A percentile compares a stretch with the other conserved stretches of the same genome.
phyloP scores from a whole-genome alignment of 2,797 vertebrate species.

The Lacerta viridis region DNA sequence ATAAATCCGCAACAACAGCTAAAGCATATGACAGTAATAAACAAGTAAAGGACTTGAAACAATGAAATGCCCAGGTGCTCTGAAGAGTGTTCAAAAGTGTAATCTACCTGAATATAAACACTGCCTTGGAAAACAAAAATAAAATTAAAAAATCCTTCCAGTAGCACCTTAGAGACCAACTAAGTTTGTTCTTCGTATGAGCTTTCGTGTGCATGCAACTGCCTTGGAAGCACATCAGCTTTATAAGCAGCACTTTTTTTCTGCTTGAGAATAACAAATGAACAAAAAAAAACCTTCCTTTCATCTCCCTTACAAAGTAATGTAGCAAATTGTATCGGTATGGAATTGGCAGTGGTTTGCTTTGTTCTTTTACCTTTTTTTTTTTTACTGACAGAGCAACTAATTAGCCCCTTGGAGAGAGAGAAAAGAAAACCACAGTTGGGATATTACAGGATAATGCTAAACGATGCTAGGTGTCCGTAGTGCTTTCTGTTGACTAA shows the following conservation, averaged over 20 bases:
- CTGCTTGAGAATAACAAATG: conserved; percentile 39
- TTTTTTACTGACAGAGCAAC: neutral
- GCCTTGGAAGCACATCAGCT: neutral
- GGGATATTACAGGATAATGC: neutral
- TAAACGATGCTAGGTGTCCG: too few species aligned
- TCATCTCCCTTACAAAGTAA: conserved; percentile 37
- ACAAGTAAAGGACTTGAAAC: neutral
- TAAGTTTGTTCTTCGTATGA: too few species aligned
- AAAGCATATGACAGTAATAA: neutral
- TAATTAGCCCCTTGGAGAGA: neutral
- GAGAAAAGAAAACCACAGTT: neutral
- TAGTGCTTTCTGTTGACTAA: neutral
- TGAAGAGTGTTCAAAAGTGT: conserved; percentile 27
- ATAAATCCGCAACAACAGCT: neutral
- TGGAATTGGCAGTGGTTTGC: conserved; percentile 19
- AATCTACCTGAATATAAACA: conserved; percentile 22
- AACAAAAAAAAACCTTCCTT: conserved; percentile 16
- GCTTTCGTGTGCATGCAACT: neutral
- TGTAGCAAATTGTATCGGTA: conserved; percentile 2
- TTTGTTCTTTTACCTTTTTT: neutral
- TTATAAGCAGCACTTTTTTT: conserved; percentile 31
- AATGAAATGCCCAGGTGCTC: neutral
- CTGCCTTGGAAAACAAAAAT: neutral
- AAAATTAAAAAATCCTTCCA: too few species aligned
- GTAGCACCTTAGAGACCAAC: too few species aligned